These are phyloP conservation scores for Synergus itoensis DNA, from an alignment of 2,888 invertebrate genomes.

Conservation along the genomic window DNA sequence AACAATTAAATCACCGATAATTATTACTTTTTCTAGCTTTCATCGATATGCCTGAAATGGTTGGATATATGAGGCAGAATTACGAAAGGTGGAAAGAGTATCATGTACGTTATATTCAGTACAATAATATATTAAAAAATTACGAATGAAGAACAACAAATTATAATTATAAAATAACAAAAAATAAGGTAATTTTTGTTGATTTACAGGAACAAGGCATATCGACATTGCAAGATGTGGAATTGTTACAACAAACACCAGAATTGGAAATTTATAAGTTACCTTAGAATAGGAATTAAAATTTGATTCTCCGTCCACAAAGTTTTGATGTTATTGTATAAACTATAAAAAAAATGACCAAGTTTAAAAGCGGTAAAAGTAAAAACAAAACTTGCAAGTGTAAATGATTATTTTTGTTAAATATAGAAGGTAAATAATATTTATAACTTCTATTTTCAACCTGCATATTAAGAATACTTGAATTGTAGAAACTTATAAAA, in stretches of 20 bases:
- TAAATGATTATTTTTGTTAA: slow-evolving; percentile 20
- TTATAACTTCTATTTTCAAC: neutral
- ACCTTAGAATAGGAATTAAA: slow-evolving; percentile 41
- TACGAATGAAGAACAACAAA: neutral
- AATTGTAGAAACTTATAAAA: neutral
- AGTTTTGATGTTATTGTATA: neutral
- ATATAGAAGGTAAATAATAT: slow-evolving; percentile 1
- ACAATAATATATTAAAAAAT: slow-evolving; percentile 1
- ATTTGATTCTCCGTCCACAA: slow-evolving; percentile 8
- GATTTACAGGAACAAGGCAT: slow-evolving; percentile 82
- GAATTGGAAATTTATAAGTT: slow-evolving; percentile 65
- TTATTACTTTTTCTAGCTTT: slow-evolving; percentile 80
- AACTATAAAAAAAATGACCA: neutral
- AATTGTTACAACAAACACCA: slow-evolving; percentile 75
- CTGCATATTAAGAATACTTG: neutral
- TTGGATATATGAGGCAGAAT: slow-evolving; percentile 90
- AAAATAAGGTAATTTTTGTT: slow-evolving; percentile 39
- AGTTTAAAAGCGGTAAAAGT: slow-evolving; percentile 7
- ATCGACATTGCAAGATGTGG: slow-evolving; percentile 85
- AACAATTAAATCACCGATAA: neutral
- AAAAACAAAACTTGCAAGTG: neutral
- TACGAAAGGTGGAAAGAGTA: slow-evolving; percentile 95
- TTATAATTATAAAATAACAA: no score
- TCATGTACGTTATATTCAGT: slow-evolving; percentile 78
- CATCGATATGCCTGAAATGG: slow-evolving; percentile 95